These are phyloP conservation scores for Malacoraja senta DNA, from an alignment of 2,797 vertebrate genomes.

Conservation along the genomic window DNA sequence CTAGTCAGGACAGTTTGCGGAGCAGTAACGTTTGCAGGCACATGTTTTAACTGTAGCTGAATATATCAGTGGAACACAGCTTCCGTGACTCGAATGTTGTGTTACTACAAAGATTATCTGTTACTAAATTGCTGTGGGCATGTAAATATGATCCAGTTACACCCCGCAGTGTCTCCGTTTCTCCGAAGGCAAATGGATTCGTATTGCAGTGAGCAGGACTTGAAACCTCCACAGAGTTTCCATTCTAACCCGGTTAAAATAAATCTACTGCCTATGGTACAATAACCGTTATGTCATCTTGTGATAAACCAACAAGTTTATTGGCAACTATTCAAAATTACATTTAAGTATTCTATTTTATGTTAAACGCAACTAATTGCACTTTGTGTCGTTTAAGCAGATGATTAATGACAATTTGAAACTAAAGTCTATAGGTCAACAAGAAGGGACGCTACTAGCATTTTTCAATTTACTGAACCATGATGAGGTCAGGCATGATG, in stretches of 20 bases:
- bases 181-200: not conserved
- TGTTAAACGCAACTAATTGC: not conserved
- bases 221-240: not conserved
- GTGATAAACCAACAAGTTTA: not conserved
- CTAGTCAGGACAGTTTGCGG: not conserved
- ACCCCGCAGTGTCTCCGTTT: not conserved
- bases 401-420: constrained; percentile 46
- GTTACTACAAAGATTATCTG: constrained; percentile 4
- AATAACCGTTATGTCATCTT: not conserved
- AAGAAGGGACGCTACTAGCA: not conserved
- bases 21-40: constrained; percentile 16
- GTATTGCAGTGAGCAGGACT: not conserved
- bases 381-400: constrained; percentile 44
- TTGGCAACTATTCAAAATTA: not conserved
- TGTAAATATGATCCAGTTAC: not conserved
- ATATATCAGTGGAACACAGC: not conserved
- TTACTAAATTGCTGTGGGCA: not conserved
- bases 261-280: not conserved
- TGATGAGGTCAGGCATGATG: not conserved
- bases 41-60: constrained; percentile 15
- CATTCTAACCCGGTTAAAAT: not conserved
- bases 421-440: not conserved
- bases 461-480: not conserved
- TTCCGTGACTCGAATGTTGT: not conserved
- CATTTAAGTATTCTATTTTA: not conserved